A percentile compares a stretch with the other conserved stretches of the same genome.
phyloP scores from a whole-genome alignment of 2,888 invertebrate species.

The Cybosia mesomella region DNA sequence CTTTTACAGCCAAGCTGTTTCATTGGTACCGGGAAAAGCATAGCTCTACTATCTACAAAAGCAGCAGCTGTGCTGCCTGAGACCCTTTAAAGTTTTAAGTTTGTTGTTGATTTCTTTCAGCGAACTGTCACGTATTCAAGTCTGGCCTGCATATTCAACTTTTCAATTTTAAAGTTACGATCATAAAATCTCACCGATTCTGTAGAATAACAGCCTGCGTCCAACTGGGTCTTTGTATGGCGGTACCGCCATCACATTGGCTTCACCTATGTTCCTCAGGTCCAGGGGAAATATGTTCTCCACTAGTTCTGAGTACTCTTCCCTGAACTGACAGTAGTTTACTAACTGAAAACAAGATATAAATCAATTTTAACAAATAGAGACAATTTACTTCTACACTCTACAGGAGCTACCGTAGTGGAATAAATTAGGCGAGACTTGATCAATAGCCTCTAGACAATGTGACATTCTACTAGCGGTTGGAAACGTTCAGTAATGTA shows the following conservation, averaged over 20 bases:
- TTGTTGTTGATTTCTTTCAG: too few species aligned
- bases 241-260: constrained; percentile 90
- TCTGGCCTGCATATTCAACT: neutral
- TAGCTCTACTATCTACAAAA: too few species aligned
- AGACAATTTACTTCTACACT: neutral
- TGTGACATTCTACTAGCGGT: too few species aligned
- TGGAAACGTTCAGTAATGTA: too few species aligned
- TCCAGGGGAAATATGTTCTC: constrained; percentile 89
- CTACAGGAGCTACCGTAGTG: too few species aligned
- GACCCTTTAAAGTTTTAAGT: too few species aligned
- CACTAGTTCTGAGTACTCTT: constrained; percentile 90
- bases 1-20: too few species aligned
- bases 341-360: constrained; percentile 86
- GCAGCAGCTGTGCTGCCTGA: too few species aligned
- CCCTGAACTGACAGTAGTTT: constrained; percentile 92
- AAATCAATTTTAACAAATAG: neutral
- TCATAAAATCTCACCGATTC: constrained; percentile 85
- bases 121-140: too few species aligned
- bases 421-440: too few species aligned
- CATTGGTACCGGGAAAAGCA: too few species aligned
- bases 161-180: neutral
- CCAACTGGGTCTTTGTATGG: constrained; percentile 93
- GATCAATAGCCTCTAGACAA: too few species aligned
- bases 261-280: constrained; percentile 89
- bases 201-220: constrained; percentile 90